Evolutionary conservation across 1,140 invertebrate genomes (phyloP).

Genomic region (Catajapyx aquilonaris): DNA sequence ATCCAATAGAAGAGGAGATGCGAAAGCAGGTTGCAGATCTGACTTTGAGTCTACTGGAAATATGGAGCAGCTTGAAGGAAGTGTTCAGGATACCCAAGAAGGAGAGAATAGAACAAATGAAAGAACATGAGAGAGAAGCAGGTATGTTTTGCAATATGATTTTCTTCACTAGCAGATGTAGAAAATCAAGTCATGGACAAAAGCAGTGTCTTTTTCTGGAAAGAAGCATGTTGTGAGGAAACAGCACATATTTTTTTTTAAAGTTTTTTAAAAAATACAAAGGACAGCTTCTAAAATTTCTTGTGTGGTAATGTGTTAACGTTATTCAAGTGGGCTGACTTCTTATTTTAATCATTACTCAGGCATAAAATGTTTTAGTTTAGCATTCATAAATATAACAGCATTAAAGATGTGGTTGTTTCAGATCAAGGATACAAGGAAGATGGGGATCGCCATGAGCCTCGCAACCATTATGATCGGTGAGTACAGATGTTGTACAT

Average conservation of each 20-base stretch:
- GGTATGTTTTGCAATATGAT: too few relatives aligned
- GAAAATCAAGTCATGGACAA: too few relatives aligned
- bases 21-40: constrained; percentile 21
- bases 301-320: not conserved
- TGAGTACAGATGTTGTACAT: too few relatives aligned
- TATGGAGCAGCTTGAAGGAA: constrained; percentile 66
- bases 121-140: constrained; percentile 76
- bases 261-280: not conserved
- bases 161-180: too few relatives aligned
- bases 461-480: too few relatives aligned
- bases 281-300: not conserved
- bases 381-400: too few relatives aligned
- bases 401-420: too few relatives aligned
- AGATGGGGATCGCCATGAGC: constrained; percentile 24
- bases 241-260: too few relatives aligned
- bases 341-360: too few relatives aligned
- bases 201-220: too few relatives aligned
- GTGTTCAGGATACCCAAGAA: constrained; percentile 89
- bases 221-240: too few relatives aligned
- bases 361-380: not conserved
- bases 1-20: constrained; percentile 14
- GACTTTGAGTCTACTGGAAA: constrained; percentile 39
- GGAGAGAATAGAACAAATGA: constrained; percentile 76
- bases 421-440: constrained; percentile 28
- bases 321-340: too few relatives aligned